Percentiles rank a stretch among this genome's conserved stretches.
phyloP scores from a whole-genome alignment of 2,888 invertebrate genomes.

The Myopa testacea region DNA sequence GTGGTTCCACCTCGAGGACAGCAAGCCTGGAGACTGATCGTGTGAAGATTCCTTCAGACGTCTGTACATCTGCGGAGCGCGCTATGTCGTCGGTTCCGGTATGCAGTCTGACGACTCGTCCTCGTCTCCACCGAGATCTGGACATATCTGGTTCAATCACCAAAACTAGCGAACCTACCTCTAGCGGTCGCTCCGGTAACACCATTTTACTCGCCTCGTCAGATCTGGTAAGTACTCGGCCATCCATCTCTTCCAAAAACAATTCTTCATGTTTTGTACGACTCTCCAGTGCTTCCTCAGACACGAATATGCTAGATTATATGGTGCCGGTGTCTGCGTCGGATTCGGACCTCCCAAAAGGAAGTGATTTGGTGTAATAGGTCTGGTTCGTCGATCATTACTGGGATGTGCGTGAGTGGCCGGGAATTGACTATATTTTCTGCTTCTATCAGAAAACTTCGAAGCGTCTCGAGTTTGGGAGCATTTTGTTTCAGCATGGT shows the following conservation, averaged over 20 bases:
- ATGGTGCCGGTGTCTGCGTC: slow-evolving; percentile 31
- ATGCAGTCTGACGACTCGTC: slow-evolving; percentile 23
- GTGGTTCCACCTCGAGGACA: slow-evolving; percentile 18
- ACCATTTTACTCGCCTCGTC: slow-evolving; percentile 40
- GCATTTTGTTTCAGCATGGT: slow-evolving; percentile 38
- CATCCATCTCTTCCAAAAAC: too few relatives aligned
- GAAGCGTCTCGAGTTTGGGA: slow-evolving; percentile 34
- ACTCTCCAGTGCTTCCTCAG: slow-evolving; percentile 3
- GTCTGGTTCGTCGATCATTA: slow-evolving; percentile 15
- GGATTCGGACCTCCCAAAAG: slow-evolving; percentile 32
- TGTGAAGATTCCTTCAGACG: slow-evolving; percentile 8
- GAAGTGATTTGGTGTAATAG: slow-evolving; percentile 41
- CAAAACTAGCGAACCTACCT: slow-evolving; percentile 30
- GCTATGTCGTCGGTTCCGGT: slow-evolving; percentile 30
- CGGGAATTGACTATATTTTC: slow-evolving; percentile 21
- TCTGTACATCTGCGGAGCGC: slow-evolving; percentile 25
- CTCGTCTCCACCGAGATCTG: slow-evolving; percentile 28
- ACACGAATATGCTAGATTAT: neutral
- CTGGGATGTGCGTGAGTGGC: slow-evolving; percentile 41
- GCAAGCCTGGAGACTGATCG: slow-evolving; percentile 31
- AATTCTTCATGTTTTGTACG: slow-evolving; percentile 7
- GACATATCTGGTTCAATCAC: slow-evolving; percentile 27
- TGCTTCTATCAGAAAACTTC: slow-evolving; percentile 29
- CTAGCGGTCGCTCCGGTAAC: slow-evolving; percentile 9
- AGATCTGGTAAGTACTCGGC: slow-evolving; percentile 24